Conservation (phyloP, 2,113 vertebrate genomes). For the Nothobranchius kuhntae region DNA sequence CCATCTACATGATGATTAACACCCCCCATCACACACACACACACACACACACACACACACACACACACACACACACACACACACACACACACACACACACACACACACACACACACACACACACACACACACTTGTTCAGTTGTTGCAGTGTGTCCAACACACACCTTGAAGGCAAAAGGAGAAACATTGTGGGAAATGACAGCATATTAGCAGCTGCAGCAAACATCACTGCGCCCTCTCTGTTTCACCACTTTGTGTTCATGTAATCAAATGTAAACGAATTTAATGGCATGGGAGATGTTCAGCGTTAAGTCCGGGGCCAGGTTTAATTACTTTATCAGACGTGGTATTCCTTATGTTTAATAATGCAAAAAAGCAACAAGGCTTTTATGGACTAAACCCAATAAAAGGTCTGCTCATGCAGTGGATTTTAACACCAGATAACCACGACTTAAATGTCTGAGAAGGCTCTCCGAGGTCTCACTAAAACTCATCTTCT, state of each 20-base stretch:
- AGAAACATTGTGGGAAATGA: slow-evolving; percentile 45
- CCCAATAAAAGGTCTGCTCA: background rate
- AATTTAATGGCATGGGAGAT: slow-evolving; percentile 17
- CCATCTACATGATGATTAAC: no score
- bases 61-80: background rate
- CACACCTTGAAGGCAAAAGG: slow-evolving; percentile 40
- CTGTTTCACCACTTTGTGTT: no score
- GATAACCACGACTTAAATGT: background rate
- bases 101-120: background rate
- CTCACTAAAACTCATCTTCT: no score
- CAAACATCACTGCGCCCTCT: slow-evolving; percentile 11
- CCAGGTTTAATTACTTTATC: background rate
- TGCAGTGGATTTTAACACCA: background rate
- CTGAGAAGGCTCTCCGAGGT: no score
- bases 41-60: no score
- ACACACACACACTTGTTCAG: slow-evolving; percentile 1
- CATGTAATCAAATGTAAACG: slow-evolving; percentile 1
- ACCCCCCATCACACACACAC: background rate
- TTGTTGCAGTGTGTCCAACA: slow-evolving; percentile 45
- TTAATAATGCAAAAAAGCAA: no score
- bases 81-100: no score
- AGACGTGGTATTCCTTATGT: no score
- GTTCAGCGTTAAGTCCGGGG: background rate
- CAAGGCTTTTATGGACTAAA: no score
- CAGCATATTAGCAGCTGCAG: slow-evolving; percentile 55